Base-by-base conservation (phyloP, 2,888 invertebrate species). In the Scaptomyza caliginosa region DNA sequence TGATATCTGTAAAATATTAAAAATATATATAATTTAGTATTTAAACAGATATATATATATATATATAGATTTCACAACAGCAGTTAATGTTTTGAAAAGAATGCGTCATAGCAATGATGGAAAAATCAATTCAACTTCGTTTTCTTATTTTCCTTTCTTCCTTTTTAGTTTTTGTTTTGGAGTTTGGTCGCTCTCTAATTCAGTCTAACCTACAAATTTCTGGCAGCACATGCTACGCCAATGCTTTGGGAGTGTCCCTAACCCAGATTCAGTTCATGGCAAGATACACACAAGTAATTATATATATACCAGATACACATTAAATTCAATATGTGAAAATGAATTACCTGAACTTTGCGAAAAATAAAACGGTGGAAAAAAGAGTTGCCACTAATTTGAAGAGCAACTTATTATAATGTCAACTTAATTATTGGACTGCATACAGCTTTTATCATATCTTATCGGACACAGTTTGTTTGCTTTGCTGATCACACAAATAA, bases 1-100 rank as follows among this genome's bases (percentile, higher is more conserved):
- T 54, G 91, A 88, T 71, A 90, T 93, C 93, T 88, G 69, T 19
- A 83, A 73, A 24, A 16, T 16, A 34, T 34, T 64, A 74, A 51
- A 62, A 60, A 65, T 36, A 17, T 16, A 10, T 13, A 7, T 21
- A 10, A n/a, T 11, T 4, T 19, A 19, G 19, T 48, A 23, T 23
- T 30, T n/a, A n/a, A 19, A 8, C 21, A 32, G 10, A 43, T 4
- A 17, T 7, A n/a, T 28, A 28, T n/a, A 7, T 17, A 11, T n/a
- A n/a, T n/a, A n/a, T n/a, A n/a, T n/a, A n/a, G n/a, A n/a, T n/a
- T n/a, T n/a, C n/a, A 17, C 6, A 40, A 23, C 8, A 24, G 23
- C 23, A 21, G 10, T 8, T 7, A 8, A 1, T 45, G 13, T 32
- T 13, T n/a, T 55, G 7, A 6, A 8, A 19, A 40, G 11, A 40